A percentile compares a stretch with the other conserved stretches of the same genome.
These are phyloP conservation scores for Hassar affinis DNA, from an alignment of 2,113 vertebrate species.

Conservation along the genomic window DNA sequence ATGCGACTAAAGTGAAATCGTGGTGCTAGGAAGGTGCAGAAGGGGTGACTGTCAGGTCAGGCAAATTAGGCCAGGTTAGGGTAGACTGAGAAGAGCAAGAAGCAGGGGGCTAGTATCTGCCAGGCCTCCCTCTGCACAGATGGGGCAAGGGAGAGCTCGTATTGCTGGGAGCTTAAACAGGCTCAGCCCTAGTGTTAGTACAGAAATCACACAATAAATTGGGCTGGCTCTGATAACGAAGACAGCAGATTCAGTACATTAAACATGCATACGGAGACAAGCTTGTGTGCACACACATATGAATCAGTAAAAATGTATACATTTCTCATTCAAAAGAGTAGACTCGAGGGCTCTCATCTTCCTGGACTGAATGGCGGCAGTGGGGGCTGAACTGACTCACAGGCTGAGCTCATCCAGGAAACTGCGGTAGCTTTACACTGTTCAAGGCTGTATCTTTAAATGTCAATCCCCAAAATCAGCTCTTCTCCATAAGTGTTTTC, in stretches of 20 bases:
- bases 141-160: conserved; percentile 67
- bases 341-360: neutral
- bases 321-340: conserved; percentile 11
- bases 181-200: conserved; percentile 74
- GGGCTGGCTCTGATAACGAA: conserved; percentile 64
- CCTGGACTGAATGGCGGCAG: conserved; percentile 27
- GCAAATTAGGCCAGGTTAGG: conserved; percentile 25
- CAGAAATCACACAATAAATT: conserved; percentile 76
- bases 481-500: conserved; percentile 21
- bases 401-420: conserved; percentile 13
- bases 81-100: conserved; percentile 13
- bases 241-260: conserved; percentile 53
- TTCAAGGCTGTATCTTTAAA: conserved; percentile 18
- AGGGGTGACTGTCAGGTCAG: conserved; percentile 35
- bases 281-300: conserved; percentile 41
- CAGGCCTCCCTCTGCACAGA: conserved; percentile 65
- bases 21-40: conserved; percentile 4
- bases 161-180: conserved; percentile 78
- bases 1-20: neutral
- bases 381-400: conserved; percentile 34
- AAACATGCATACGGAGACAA: conserved; percentile 46
- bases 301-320: conserved; percentile 29
- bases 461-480: conserved; percentile 22
- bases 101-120: conserved; percentile 52
- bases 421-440: neutral